Base-by-base conservation (phyloP, 1,140 invertebrate species). In the Ceratina japonica region DNA sequence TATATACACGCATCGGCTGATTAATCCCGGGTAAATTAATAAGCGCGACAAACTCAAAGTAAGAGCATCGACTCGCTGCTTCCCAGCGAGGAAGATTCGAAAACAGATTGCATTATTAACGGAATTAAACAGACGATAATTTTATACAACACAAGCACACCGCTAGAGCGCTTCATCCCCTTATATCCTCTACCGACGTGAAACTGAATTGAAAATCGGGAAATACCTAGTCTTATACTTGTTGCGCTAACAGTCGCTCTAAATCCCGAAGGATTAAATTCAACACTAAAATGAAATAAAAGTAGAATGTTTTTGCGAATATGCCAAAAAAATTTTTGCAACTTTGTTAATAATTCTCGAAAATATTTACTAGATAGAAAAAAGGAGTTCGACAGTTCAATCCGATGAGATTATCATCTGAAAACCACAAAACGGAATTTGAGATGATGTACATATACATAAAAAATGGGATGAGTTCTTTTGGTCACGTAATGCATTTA, bases 1-100 rank as follows among this genome's bases (percentile, higher is more conserved):
- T 0, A 7, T 12, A 8, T 13, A 27, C 24, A 31, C 44, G 44
- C 5, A 61, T 61, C 56, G 70, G 51, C 44, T 16, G 37, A 18
- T 8, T 72, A 24, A 20, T 73, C 59, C 44, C 0, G 51, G 16
- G 10, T 44, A 52, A 52, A 63, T 73, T 27, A 20, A 66, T 75
- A 24, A 66, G 7, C 1, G 22, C 58, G 51, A 58, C 37, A 18
- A 62, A 71, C 22, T 15, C 8, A 15, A 24, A 7, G 20, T 20
- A 27, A 63, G 27, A 37, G 63, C 51, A 27, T 15, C 20, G 8
- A 20, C n/a, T 5, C 16, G 10, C 16, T 10, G 20, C 2, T 31
- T 44, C 37, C 5, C 5, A 12, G 8, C 16, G 49, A 52, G 16
- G 16, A 58, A 18, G 31, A 27, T n/a, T 51, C 24, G 13, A 13